Base-by-base conservation (phyloP, 2,797 vertebrate species). In the Alectoris magna region DNA sequence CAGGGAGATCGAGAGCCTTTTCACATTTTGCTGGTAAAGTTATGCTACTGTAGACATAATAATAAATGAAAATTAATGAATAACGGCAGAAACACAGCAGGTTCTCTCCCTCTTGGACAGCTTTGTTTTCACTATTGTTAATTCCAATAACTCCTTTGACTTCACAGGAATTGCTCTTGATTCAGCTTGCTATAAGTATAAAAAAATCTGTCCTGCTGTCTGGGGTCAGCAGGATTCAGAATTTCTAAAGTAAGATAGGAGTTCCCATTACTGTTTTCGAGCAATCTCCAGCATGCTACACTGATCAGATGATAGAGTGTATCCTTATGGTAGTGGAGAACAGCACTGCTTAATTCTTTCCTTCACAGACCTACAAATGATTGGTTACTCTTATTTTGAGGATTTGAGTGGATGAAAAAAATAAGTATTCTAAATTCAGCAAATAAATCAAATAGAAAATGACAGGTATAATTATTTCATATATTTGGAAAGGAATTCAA, bases 391-490 rank as follows among this genome's bases (percentile, higher is more conserved):
- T 68, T 73, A 70, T 34, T 79, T 48, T 4, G 51, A n/a, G 29
- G 10, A 76, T 85, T 93, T 90, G 85, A 96, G 96, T 92, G 83
- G 2, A 84, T 70, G 55, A 85, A 90, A 64, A 90, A 87, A 48
- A 89, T 60, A 84, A 68, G 1, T 16, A 49, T 68, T 16, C 23
- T 55, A 87, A 81, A 70, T 73, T 89, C 88, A 94, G 8, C 58
- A 93, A 59, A 26, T 21, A 90, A 87, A 78, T 94, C 11, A 74
- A 83, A 71, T 26, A 84, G 70, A 94, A 96, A 72, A 19, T 83
- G 84, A 66, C n/a, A 94, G 38, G 34, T 84, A 36, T 90, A 78
- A 94, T 95, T 94, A 89, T 92, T 97, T 96, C 23, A 83, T 92
- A 41, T 83, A 73, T 34, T 76, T 79, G 78, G 83, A 88, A 93